A percentile compares a stretch with the other conserved stretches of the same genome.
Evolutionary conservation across 2,797 vertebrate genomes (phyloP).

Genomic region (Acanthurus tractus): DNA sequence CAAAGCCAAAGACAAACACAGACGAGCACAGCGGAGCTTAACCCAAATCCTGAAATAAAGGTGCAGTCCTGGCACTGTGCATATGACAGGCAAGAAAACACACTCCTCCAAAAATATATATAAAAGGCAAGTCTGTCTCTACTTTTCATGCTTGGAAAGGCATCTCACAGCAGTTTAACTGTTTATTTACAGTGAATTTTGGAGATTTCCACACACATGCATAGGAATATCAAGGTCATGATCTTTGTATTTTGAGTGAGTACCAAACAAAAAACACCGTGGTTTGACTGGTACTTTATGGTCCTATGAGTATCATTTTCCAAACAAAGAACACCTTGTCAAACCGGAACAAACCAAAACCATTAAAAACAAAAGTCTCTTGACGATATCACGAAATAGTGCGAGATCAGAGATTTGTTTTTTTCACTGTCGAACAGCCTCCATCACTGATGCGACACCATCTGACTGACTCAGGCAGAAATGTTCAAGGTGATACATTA

Average conservation of each 20-base stretch:
- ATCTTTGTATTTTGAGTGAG: conserved; percentile 8
- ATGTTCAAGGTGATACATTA: too few relatives aligned
- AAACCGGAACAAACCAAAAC: too few relatives aligned
- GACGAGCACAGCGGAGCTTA: conserved; percentile 37
- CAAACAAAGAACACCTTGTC: too few relatives aligned
- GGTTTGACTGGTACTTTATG: background rate
- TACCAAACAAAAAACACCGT: background rate
- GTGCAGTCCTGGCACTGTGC: conserved; percentile 26
- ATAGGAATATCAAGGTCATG: background rate
- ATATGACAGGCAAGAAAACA: conserved; percentile 18
- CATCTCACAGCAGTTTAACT: conserved; percentile 5
- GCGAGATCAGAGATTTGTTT: too few relatives aligned
- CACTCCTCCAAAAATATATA: conserved; percentile 11
- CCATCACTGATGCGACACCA: too few relatives aligned
- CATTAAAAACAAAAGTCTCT: too few relatives aligned
- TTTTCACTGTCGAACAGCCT: too few relatives aligned
- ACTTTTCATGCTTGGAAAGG: conserved; percentile 20
- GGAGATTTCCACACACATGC: conserved; percentile 3
- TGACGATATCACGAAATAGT: too few relatives aligned
- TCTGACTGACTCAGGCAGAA: too few relatives aligned
- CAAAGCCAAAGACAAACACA: conserved; percentile 68
- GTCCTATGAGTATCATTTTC: background rate
- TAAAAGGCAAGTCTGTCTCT: conserved; percentile 2
- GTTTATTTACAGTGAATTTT: conserved; percentile 10
- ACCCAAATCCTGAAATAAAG: conserved; percentile 52